phyloP scores from a whole-genome alignment of 1,140 invertebrate species.

The Drosophila mauritiana region DNA sequence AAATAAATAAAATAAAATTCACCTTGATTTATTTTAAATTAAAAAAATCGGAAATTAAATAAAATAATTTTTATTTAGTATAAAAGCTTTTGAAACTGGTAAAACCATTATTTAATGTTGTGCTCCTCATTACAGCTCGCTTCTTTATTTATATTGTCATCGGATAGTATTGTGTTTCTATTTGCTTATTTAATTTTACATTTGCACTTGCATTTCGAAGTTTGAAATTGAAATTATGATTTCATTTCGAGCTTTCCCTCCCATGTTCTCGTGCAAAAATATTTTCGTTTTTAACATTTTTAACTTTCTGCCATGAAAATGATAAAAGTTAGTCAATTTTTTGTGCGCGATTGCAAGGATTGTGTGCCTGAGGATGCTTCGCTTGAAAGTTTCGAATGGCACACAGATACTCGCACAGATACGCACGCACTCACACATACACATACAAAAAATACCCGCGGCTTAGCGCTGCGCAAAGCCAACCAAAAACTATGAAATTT shows the following conservation, averaged over 20 bases:
- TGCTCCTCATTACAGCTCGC: not conserved
- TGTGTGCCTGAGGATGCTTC: constrained; percentile 27
- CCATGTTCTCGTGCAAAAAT: constrained; percentile 45
- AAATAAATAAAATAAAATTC: too few relatives aligned
- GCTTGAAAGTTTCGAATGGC: constrained; percentile 52
- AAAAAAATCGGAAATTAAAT: too few relatives aligned
- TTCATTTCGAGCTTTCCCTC: constrained; percentile 55
- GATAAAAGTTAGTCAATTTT: constrained; percentile 69
- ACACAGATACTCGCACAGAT: constrained; percentile 4
- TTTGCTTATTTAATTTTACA: constrained; percentile 1
- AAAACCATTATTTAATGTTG: not conserved
- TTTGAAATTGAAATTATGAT: constrained; percentile 67
- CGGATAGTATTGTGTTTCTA: not conserved
- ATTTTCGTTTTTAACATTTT: constrained; percentile 49
- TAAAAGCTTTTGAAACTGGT: too few relatives aligned
- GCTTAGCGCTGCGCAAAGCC: constrained; percentile 39
- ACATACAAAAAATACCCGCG: constrained; percentile 38
- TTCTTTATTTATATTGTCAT: not conserved
- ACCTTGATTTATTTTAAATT: too few relatives aligned
- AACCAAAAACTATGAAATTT: constrained; percentile 27
- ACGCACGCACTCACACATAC: constrained; percentile 5
- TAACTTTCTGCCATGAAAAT: constrained; percentile 61
- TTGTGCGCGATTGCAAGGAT: constrained; percentile 25
- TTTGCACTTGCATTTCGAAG: constrained; percentile 14
- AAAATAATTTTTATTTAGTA: too few relatives aligned